A percentile compares a stretch with the other conserved stretches of the same genome.
phyloP scores from a whole-genome alignment of 1,140 invertebrate genomes.

The Rhizoglyphus robini region DNA sequence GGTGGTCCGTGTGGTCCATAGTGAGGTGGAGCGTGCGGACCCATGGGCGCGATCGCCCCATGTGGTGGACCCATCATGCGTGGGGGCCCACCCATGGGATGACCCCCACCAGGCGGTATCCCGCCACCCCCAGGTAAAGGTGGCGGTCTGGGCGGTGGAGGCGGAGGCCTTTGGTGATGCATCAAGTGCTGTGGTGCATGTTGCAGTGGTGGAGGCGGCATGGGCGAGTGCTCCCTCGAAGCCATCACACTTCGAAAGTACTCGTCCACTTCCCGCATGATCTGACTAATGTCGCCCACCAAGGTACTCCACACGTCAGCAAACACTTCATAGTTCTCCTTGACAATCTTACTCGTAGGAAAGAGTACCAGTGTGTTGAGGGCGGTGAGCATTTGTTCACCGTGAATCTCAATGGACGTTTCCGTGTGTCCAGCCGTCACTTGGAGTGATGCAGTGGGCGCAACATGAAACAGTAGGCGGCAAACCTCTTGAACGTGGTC shows the following conservation, averaged over 20 bases:
- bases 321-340: conserved; percentile 70
- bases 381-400: conserved; percentile 74
- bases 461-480: conserved; percentile 87
- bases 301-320: conserved; percentile 93
- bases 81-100: background rate
- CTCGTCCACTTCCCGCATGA: conserved; percentile 9
- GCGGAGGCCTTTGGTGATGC: background rate
- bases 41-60: background rate
- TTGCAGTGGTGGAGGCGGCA: background rate
- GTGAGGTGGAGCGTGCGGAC: background rate
- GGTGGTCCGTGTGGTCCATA: background rate
- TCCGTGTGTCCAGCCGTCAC: conserved; percentile 86
- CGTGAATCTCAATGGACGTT: conserved; percentile 81
- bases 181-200: background rate
- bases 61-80: conserved; percentile 10
- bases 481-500: conserved; percentile 89
- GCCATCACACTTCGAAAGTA: too few species aligned
- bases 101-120: background rate
- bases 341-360: conserved; percentile 83
- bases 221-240: background rate
- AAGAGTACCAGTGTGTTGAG: conserved; percentile 78
- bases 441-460: conserved; percentile 79
- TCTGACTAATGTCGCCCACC: conserved; percentile 54
- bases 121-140: background rate
- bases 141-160: background rate